Base-by-base conservation (phyloP, 2,113 vertebrate genomes). In the Oryzias celebensis region DNA sequence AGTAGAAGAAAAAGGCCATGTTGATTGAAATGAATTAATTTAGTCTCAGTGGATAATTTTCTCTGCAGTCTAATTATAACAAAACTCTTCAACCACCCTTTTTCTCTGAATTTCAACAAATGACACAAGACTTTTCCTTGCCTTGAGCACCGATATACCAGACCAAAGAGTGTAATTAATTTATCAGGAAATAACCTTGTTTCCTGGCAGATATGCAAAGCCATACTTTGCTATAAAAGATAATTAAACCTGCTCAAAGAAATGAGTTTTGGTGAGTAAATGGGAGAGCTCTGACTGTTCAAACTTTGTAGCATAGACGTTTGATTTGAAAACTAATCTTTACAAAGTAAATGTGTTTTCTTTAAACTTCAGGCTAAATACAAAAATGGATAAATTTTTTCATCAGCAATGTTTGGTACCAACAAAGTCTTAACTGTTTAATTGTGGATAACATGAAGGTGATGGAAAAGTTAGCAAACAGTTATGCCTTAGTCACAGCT, bases 301-400 rank as follows among this genome's bases (percentile, higher is more conserved):
- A 56, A 65, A 73, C 65, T 67, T n/a, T 49, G 49, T 80, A 36
- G 70, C 75, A 67, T 80, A 76, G 81, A 83, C 72, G 68, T 86
- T 83, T 83, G 76, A 88, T 84, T 83, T 46, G 53, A 85, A 63
- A 89, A 82, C 72, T 84, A 84, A 88, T 89, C 82, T 85, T 47
- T 56, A 68, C 74, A 65, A 88, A 76, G 81, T 85, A 85, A 87
- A 87, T 84, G 81, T 65, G 62, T 90, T 88, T 75, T 24, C 82
- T 81, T 61, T 77, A 58, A 71, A 78, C 62, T 75, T 73, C 58
- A 59, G 53, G 73, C 77, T 44, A 73, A 78, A 78, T 65, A 73
- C n/a, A 69, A 65, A 67, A 56, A 74, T 58, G 56, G 43, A 51
- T 50, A 51, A 62, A 71, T 78, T 75, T 44, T 47, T 42, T 51